Evolutionary conservation across 2,113 vertebrate genomes (phyloP), one percentile per base, ranked within the genome.

Genomic region (Notarius lentiginosus): DNA sequence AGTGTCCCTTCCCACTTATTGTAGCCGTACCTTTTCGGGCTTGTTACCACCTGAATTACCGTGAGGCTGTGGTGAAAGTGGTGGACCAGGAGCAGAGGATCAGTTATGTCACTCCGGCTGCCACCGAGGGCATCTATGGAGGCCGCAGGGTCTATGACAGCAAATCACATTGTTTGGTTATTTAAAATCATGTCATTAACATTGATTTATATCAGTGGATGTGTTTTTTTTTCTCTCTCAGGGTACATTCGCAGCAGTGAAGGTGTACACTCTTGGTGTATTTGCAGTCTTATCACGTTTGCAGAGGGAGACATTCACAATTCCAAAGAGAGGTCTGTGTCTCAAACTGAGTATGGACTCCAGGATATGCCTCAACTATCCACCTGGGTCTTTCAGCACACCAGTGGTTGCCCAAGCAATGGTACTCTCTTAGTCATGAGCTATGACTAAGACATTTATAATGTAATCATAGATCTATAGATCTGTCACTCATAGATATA

Each of bases 281-380:
- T 97, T 97, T 91, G 96, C 95, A 11, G 96, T 97, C 0, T 91
- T 98, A 87, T 97, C 96, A 60, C 96, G 96, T 90, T 94, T 97
- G 86, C 96, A 95, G 91, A 95, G 91, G 89, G 96, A 98, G 91
- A 95, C 84, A 14, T 96, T 97, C 92, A 97, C 92, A 1, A 89
- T 98, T 87, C 94, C 94, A 85, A 95, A 90, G 15, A 92, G 66
- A 91, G 96, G 96, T 41, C 89, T 96, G 77, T 94, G 91, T 65
- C 86, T 95, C 79, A 97, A 96, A 87, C 91, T 96, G 15, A 92
- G 90, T 1, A 60, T 97, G 93, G 96, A 97, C 93, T 89, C 95
- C 17, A 94, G 95, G 87, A 94, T 97, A 89, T 94, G 94, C 68
- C 94, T 99, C 51, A 93, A 84, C 90, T 97, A 96, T 87, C 95